phyloP scores from a whole-genome alignment of 2,888 invertebrate genomes.

The Entomobrya proxima region DNA sequence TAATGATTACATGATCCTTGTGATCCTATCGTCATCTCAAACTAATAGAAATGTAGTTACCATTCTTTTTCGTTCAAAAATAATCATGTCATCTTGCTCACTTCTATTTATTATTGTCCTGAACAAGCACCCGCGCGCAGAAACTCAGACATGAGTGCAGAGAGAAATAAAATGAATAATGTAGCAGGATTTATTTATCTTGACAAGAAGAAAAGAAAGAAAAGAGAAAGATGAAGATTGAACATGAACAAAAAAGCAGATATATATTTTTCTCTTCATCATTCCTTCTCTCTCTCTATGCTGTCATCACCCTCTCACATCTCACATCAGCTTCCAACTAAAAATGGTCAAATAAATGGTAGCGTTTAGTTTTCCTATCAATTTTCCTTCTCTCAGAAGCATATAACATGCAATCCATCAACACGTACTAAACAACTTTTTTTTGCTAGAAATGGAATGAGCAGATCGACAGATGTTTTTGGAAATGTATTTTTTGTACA shows the following conservation, averaged over 20 bases:
- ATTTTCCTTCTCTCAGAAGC: neutral
- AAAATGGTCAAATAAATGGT: neutral
- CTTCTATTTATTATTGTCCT: constrained; percentile 1
- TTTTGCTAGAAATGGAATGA: neutral
- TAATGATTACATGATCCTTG: no score
- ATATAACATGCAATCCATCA: constrained; percentile 39
- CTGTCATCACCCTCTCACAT: no score
- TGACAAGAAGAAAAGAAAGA: neutral
- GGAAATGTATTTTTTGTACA: neutral
- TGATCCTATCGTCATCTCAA: no score
- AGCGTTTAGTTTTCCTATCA: constrained; percentile 3
- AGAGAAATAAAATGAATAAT: constrained; percentile 51
- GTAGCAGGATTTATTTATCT: constrained; percentile 56
- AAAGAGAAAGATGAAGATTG: neutral
- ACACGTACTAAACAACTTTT: no score
- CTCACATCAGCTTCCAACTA: neutral
- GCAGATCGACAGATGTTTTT: neutral
- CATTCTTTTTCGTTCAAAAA: no score
- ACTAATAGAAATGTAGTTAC: neutral
- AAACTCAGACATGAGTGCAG: neutral
- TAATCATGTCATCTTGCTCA: neutral
- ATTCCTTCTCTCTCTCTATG: constrained; percentile 7
- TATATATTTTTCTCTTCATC: constrained; percentile 16
- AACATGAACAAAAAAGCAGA: neutral
- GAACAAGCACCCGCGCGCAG: neutral